Percentiles rank a stretch among this genome's conserved stretches.
phyloP scores from a whole-genome alignment of 2,888 invertebrate genomes.

The Ferrisia virgata region DNA sequence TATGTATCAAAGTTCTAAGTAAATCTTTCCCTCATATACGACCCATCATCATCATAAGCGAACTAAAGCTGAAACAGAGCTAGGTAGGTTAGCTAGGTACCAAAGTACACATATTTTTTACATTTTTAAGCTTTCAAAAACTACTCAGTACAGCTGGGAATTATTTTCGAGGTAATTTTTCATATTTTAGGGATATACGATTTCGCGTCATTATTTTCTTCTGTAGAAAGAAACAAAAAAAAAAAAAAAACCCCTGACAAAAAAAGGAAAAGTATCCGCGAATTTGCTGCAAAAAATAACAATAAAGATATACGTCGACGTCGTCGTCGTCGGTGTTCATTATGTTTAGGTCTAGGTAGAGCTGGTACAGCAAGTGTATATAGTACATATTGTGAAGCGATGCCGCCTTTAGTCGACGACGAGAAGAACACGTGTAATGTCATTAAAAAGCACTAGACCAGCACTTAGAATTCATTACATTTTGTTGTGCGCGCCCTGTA shows the following conservation, averaged over 20 bases:
- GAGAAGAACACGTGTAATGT: background rate
- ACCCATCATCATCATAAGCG: background rate
- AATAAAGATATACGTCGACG: too few relatives aligned
- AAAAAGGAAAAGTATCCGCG: background rate
- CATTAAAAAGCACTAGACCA: slow-evolving; percentile 8
- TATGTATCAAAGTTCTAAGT: background rate
- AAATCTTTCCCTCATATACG: background rate
- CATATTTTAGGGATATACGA: background rate
- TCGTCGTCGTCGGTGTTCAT: background rate
- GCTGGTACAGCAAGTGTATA: background rate
- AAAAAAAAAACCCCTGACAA: too few relatives aligned
- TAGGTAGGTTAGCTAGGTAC: background rate
- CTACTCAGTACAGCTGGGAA: background rate
- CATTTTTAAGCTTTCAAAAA: background rate
- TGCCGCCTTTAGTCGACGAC: too few relatives aligned
- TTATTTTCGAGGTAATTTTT: background rate
- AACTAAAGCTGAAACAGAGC: too few relatives aligned
- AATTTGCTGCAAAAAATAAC: too few relatives aligned
- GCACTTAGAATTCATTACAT: background rate
- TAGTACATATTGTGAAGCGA: too few relatives aligned
- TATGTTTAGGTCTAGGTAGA: too few relatives aligned
- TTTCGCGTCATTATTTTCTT: background rate
- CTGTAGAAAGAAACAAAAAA: background rate
- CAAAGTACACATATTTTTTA: background rate
- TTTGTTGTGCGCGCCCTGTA: background rate